phyloP scores from a whole-genome alignment of 2,888 invertebrate species.

The Eurois occulta region DNA sequence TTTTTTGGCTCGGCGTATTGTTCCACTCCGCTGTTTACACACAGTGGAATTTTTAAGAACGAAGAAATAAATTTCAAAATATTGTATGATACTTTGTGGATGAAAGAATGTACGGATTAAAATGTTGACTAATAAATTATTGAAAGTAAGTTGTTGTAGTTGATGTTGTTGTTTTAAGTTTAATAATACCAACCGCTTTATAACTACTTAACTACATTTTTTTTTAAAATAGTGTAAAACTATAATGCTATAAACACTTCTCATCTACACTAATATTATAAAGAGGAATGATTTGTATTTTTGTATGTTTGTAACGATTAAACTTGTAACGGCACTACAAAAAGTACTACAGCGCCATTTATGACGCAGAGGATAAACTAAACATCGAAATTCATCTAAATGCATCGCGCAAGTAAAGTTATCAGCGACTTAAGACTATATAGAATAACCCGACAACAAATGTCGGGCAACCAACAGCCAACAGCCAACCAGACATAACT shows the following conservation, averaged over 20 bases:
- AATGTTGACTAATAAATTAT: neutral
- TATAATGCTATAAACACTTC: slow-evolving; percentile 1
- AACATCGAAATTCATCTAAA: too few relatives aligned
- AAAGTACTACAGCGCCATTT: too few relatives aligned
- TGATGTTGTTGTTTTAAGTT: neutral
- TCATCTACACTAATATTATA: too few relatives aligned
- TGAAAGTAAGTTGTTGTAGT: neutral
- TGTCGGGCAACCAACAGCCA: too few relatives aligned
- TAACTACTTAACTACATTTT: neutral
- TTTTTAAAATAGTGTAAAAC: neutral
- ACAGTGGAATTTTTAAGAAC: slow-evolving; percentile 44
- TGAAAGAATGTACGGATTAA: neutral
- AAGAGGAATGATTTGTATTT: too few relatives aligned
- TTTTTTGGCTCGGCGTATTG: slow-evolving; percentile 65
- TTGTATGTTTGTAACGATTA: too few relatives aligned
- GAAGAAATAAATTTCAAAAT: slow-evolving; percentile 15
- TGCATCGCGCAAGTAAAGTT: too few relatives aligned
- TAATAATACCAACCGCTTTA: neutral
- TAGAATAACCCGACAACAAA: too few relatives aligned
- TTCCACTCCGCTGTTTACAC: slow-evolving; percentile 47
- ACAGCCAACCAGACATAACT: too few relatives aligned
- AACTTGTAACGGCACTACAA: too few relatives aligned
- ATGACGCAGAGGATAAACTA: too few relatives aligned
- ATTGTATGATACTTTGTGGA: neutral
- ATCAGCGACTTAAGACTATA: too few relatives aligned